These are phyloP conservation scores for Emydura subglobosa DNA, from an alignment of 2,113 vertebrate genomes.

Conservation along the genomic window DNA sequence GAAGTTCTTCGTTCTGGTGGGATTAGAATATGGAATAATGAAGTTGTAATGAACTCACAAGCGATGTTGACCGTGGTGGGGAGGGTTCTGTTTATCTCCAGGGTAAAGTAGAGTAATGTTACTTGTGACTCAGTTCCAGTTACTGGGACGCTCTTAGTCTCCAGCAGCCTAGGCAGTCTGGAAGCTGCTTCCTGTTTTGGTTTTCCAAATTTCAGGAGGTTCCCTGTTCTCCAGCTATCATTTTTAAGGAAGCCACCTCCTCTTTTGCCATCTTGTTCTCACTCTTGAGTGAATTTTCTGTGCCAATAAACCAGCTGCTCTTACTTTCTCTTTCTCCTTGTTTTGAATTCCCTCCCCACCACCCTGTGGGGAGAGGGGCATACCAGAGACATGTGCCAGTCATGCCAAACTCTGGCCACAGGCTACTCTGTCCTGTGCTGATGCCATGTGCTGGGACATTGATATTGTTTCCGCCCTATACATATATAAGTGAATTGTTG, in stretches of 20 bases:
- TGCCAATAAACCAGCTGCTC: slow-evolving; percentile 27
- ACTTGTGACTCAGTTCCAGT: background rate
- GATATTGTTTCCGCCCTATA: background rate
- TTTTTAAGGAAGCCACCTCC: slow-evolving; percentile 23
- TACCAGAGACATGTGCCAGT: background rate
- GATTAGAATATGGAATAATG: background rate
- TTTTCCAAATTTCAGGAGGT: slow-evolving; percentile 42
- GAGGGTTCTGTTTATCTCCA: background rate
- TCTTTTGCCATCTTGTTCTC: background rate
- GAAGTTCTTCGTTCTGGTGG: background rate
- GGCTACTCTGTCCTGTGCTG: background rate
- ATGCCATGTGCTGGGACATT: background rate
- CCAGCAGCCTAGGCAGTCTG: background rate
- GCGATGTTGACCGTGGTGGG: background rate
- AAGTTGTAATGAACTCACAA: background rate
- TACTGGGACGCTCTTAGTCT: slow-evolving; percentile 40
- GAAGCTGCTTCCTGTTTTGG: slow-evolving; percentile 50
- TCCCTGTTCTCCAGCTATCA: slow-evolving; percentile 40
- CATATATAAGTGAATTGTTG: background rate
- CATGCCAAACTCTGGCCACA: background rate
- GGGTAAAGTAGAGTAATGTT: background rate
- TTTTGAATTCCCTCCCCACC: background rate
- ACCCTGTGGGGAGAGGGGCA: background rate
- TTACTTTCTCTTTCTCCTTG: background rate
- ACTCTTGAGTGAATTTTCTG: background rate